These are phyloP conservation scores for Chloroclystis v-ata DNA, from an alignment of 2,888 invertebrate species.

Conservation along the genomic window DNA sequence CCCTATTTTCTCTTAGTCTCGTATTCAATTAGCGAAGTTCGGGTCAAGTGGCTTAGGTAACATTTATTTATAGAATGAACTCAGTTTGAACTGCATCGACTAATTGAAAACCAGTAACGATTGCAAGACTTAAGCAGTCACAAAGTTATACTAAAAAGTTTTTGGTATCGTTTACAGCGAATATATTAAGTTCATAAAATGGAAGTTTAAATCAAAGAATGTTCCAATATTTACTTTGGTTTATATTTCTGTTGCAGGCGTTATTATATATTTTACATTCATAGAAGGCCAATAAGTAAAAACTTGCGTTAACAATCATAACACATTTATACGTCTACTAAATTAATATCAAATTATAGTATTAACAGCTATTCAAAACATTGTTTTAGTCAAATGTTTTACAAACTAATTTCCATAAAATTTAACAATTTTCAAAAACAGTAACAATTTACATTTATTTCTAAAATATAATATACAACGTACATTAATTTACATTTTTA, in stretches of 20 bases:
- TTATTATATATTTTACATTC: constrained; percentile 56
- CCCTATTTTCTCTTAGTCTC: no score
- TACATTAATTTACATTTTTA: constrained; percentile 36
- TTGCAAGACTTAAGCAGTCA: no score
- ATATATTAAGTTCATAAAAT: no score
- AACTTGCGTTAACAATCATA: constrained; percentile 42
- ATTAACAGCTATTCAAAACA: constrained; percentile 31
- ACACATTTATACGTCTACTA: constrained; percentile 37
- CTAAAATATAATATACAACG: constrained; percentile 39
- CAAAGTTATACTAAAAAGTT: no score
- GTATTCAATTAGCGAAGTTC: no score
- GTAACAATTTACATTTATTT: constrained; percentile 68
- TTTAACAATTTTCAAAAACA: constrained; percentile 68
- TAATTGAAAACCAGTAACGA: no score
- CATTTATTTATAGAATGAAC: no score
- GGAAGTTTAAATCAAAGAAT: constrained; percentile 19
- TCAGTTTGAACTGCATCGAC: no score
- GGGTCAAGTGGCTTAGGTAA: no score
- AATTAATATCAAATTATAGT: constrained; percentile 31
- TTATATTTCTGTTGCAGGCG: constrained; percentile 67
- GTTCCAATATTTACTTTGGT: constrained; percentile 43
- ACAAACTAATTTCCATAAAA: constrained; percentile 61
- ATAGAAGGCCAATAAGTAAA: constrained; percentile 59
- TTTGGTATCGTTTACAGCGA: no score
- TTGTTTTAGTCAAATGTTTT: constrained; percentile 37